Conservation (phyloP, 2,797 vertebrate species). For the Pampus argenteus region DNA sequence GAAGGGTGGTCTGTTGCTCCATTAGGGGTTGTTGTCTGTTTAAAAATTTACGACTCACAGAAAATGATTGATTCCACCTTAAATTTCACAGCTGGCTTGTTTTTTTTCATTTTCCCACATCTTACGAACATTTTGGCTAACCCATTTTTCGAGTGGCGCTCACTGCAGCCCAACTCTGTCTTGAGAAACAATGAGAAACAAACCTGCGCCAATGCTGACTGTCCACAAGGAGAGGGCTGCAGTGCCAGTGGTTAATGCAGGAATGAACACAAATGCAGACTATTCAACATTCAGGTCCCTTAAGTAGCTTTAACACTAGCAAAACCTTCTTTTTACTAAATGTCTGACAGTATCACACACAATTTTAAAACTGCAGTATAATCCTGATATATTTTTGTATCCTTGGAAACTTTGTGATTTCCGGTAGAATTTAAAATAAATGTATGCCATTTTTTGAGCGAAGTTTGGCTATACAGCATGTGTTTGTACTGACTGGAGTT, state of each 20-base stretch:
- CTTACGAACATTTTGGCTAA: constrained; percentile 37
- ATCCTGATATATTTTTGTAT: constrained; percentile 1
- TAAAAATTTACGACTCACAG: constrained; percentile 53
- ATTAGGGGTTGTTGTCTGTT: constrained; percentile 52
- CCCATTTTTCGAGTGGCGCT: constrained; percentile 33
- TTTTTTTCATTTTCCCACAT: constrained; percentile 56
- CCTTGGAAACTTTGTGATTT: too few species aligned
- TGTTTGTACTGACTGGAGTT: constrained; percentile 8
- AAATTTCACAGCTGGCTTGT: constrained; percentile 39
- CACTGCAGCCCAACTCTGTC: constrained; percentile 12
- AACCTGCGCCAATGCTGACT: background rate
- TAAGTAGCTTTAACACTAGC: background rate
- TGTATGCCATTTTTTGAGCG: constrained; percentile 2
- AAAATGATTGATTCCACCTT: constrained; percentile 61
- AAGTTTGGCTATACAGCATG: background rate
- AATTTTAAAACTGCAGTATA: background rate
- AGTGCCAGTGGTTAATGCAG: background rate
- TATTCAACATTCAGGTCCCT: background rate
- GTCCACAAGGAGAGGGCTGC: constrained; percentile 3
- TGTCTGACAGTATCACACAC: background rate
- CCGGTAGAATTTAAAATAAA: background rate
- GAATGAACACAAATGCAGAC: background rate
- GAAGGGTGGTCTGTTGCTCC: constrained; percentile 27
- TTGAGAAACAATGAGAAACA: constrained; percentile 22
- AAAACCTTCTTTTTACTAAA: background rate